A percentile compares a stretch with the other conserved stretches of the same genome.
These are phyloP conservation scores for Pristis pectinata DNA, from an alignment of 2,797 vertebrate species.

Conservation along the genomic window DNA sequence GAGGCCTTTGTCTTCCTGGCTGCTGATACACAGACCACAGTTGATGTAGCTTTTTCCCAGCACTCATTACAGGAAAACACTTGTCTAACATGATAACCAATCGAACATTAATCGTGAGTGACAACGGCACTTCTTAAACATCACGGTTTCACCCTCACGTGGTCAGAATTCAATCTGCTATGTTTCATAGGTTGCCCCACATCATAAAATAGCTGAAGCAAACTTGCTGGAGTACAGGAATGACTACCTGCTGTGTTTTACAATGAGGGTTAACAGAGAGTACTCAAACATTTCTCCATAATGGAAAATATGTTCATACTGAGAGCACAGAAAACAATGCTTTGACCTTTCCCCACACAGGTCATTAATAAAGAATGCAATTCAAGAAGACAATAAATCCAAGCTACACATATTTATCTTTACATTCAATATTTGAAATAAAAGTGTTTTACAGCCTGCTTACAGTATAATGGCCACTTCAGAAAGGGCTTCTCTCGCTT, in stretches of 20 bases:
- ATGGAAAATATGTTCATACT: conserved; percentile 25
- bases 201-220: not conserved
- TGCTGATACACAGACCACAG: not conserved
- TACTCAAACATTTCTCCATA: conserved; percentile 21
- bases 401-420: not conserved
- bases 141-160: not conserved
- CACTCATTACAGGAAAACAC: not conserved
- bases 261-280: not conserved
- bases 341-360: not conserved
- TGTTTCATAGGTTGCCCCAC: not conserved
- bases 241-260: conserved; percentile 6
- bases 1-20: not conserved
- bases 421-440: conserved; percentile 5
- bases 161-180: conserved; percentile 7
- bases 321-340: conserved; percentile 1
- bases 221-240: not conserved
- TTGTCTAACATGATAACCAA: not conserved
- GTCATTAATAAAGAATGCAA: not conserved
- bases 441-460: not conserved
- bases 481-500: not conserved
- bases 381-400: not conserved
- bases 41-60: not conserved
- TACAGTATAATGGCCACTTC: not conserved
- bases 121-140: not conserved
- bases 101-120: not conserved